Percentiles rank a stretch among this genome's conserved stretches.
phyloP scores from a whole-genome alignment of 2,888 invertebrate genomes.

The Ischnura elegans region DNA sequence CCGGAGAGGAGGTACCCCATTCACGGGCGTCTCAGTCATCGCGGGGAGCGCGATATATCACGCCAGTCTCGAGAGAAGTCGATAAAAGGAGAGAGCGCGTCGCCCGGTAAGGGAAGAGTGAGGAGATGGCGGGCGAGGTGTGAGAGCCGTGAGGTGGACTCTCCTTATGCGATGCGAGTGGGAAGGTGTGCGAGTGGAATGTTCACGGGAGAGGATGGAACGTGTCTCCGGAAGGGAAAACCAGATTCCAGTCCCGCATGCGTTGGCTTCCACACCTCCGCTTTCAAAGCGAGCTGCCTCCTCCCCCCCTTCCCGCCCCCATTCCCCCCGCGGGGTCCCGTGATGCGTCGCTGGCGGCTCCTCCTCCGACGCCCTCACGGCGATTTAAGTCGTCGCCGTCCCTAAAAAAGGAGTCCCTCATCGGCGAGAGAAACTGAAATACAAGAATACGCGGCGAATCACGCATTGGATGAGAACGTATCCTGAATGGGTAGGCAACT shows the following conservation, averaged over 20 bases:
- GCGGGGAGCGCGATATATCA: not conserved
- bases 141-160: not conserved
- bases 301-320: not conserved
- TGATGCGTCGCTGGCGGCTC: not conserved
- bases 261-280: not conserved
- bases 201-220: not conserved
- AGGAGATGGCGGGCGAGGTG: not conserved
- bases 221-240: constrained; percentile 17
- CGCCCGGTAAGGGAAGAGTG: not conserved
- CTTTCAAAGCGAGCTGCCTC: no score
- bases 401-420: not conserved
- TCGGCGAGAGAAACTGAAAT: not conserved
- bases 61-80: not conserved
- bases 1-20: not conserved
- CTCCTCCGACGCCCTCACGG: not conserved
- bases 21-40: not conserved
- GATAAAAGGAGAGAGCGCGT: constrained; percentile 1
- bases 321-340: not conserved
- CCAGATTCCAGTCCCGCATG: constrained; percentile 24
- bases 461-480: no score
- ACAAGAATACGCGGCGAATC: no score
- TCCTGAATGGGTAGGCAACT: no score
- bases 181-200: not conserved
- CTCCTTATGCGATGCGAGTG: not conserved
- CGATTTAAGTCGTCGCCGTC: not conserved